Evolutionary conservation across 2,797 vertebrate species (phyloP), one percentile per base, ranked within the genome.

Genomic region (Glossophaga mutica): DNA sequence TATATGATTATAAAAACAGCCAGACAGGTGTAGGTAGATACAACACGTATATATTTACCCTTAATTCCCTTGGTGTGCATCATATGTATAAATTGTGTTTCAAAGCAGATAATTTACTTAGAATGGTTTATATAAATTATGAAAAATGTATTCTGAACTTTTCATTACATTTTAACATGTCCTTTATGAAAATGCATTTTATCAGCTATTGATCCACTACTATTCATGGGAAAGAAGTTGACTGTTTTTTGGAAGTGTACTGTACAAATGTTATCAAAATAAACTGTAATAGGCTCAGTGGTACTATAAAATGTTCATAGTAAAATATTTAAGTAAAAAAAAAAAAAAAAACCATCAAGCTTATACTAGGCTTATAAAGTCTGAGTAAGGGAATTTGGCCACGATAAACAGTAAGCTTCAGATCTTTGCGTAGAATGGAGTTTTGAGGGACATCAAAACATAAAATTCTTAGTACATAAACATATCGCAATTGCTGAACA

Each of bases 121-220:
- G 39, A 90, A 96, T 83, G 8, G 39, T 19, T 88, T 39, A 32
- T 32, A 71, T 15, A 67, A 88, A 21, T 22, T 65, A 19, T 83
- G 9, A 62, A 85, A 76, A 59, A 84, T 4, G 9, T 39, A 34
- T 39, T 46, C 29, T 22, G 68, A 71, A 79, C 82, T 73, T 90
- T 50, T 71, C n/a, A 81, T 15, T 92, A 22, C 7, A 73, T 82
- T 94, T 87, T 77, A 67, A 90, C 86, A 68, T 32, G 76, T 78
- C 10, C 12, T 92, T 94, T 92, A 37, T n/a, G 39, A 88, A 93
- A 93, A 91, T 68, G 6, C 22, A 65, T 55, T 95, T 86, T 83
- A 73, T 59, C n/a, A 85, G 9, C 55, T 92, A 93, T 19, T 78
- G 26, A 59, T 37, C 22, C 70, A 78, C 42, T 50, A 39, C 18